Evolutionary conservation across 2,888 invertebrate species (phyloP), one percentile per base, ranked within the genome.

Genomic region (Cylindroiulus punctatus): DNA sequence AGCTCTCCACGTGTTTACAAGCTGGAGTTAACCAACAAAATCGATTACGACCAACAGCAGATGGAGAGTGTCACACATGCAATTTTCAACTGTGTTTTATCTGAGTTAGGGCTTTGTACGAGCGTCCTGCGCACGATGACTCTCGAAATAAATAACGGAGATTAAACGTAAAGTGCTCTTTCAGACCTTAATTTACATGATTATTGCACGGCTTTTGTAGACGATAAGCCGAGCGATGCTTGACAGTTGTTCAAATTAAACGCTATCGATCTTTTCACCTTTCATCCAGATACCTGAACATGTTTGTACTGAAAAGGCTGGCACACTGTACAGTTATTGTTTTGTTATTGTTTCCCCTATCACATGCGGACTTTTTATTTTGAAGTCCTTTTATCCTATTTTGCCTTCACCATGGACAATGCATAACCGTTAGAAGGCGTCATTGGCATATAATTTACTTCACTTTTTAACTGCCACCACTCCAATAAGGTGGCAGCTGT

Each of bases 201-300:
- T 57, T n/a, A 57, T 57, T 57, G 57, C 17, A 57, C 22, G 10
- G 57, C 57, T 57, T 57, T 57, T 57, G 57, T 57, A 22, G 22
- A 5, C 57, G 57, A 57, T 57, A 57, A 5, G 57, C 57, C 57
- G 22, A 57, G 22, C 57, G 57, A 22, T 57, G 57, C 57, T 57
- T 57, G 57, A 57, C 57, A 57, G 57, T 57, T 57, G 57, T 57
- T 57, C 57, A 57, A 57, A 57, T 57, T 57, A 57, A 57, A 57
- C 57, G 57, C 10, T 57, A 57, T 57, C 22, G 57, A 57, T 57
- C 22, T 57, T 57, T 57, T 57, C 57, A 4, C n/a, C 5, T 57
- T 57, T 57, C 57, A 57, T 22, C 7, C 22, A 57, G 22, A 57
- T 57, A n/a, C 57, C 57, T 57, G 57, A 57, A 57, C 57, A 22